Evolutionary conservation across 2,113 vertebrate genomes (phyloP).

Genomic region (Podarcis muralis): DNA sequence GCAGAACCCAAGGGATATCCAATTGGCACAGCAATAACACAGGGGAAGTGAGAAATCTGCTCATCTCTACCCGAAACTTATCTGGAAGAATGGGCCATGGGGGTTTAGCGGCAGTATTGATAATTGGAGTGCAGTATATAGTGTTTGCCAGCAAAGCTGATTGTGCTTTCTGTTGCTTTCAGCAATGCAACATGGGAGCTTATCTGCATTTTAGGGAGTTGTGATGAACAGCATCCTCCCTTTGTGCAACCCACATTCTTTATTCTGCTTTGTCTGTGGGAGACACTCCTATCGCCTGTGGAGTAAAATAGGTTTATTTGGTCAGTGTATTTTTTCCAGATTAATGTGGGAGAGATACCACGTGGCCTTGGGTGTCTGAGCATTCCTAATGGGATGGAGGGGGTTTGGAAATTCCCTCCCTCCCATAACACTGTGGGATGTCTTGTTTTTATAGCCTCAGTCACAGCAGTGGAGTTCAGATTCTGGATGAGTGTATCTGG

Average conservation of each 20-base stretch:
- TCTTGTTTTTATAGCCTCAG: background rate
- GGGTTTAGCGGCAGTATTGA: background rate
- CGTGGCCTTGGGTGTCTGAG: background rate
- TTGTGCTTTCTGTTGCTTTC: background rate
- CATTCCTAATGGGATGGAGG: background rate
- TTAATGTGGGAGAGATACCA: background rate
- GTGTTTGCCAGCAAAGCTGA: background rate
- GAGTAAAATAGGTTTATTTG: background rate
- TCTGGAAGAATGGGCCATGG: background rate
- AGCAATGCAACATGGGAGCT: background rate
- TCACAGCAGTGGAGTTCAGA: background rate
- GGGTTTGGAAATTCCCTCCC: background rate
- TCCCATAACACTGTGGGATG: background rate
- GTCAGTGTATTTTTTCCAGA: background rate
- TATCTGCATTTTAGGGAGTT: background rate
- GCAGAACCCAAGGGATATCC: background rate
- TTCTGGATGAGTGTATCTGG: background rate
- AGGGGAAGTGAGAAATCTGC: background rate
- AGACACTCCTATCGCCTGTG: background rate
- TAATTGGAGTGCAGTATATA: background rate
- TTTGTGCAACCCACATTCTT: background rate
- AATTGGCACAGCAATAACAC: background rate
- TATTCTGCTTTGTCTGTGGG: background rate
- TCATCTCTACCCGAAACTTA: background rate
- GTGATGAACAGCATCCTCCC: background rate